phyloP scores from a whole-genome alignment of 2,888 invertebrate genomes.

The Ferrisia virgata region DNA sequence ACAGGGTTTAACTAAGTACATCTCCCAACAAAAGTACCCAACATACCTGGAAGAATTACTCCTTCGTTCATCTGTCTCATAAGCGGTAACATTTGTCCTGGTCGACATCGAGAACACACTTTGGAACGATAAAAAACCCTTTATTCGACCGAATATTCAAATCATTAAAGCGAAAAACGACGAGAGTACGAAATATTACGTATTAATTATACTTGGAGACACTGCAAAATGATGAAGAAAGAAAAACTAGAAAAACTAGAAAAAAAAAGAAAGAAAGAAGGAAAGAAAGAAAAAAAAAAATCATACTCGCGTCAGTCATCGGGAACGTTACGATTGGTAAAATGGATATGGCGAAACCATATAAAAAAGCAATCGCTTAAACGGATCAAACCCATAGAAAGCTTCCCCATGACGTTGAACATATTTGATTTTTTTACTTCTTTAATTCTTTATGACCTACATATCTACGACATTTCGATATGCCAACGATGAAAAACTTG shows the following conservation, averaged over 20 bases:
- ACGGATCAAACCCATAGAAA: constrained; percentile 13
- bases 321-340: background rate
- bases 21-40: too few relatives aligned
- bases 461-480: background rate
- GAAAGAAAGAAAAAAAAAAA: background rate
- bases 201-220: background rate
- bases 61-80: background rate
- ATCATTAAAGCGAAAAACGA: background rate
- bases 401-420: background rate
- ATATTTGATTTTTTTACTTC: background rate
- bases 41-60: background rate
- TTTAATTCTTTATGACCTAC: constrained; percentile 1
- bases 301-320: background rate
- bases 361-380: background rate
- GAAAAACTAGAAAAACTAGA: too few relatives aligned
- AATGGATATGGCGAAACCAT: background rate
- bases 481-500: background rate
- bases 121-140: background rate
- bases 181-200: background rate
- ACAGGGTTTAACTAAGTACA: too few relatives aligned
- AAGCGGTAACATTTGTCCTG: background rate
- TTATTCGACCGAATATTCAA: background rate
- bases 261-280: background rate
- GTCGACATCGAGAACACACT: background rate
- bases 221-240: too few relatives aligned